Evolutionary conservation across 2,888 invertebrate genomes (phyloP).

Genomic region (Nephrotoma flavescens): DNA sequence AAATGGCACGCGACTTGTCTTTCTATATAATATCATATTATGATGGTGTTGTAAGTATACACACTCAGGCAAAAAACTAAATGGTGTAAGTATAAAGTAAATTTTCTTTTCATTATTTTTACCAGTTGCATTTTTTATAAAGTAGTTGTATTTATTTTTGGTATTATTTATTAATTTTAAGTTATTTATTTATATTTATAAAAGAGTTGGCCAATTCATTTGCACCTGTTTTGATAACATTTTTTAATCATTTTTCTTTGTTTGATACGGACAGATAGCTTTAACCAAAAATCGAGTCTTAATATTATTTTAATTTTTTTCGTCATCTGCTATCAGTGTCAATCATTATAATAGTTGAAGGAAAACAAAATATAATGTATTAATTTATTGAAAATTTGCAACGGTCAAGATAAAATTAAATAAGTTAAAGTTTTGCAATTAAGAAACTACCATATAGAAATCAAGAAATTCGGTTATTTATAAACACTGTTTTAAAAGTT

Average conservation of each 20-base stretch:
- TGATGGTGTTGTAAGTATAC: background rate
- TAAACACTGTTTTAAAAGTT: too few relatives aligned
- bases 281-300: background rate
- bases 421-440: too few relatives aligned
- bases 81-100: background rate
- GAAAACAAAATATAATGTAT: too few relatives aligned
- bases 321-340: background rate
- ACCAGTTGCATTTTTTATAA: background rate
- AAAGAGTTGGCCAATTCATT: background rate
- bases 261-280: background rate
- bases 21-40: background rate
- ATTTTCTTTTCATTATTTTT: background rate
- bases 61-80: background rate
- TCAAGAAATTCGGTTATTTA: too few relatives aligned
- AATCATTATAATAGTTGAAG: background rate
- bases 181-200: background rate
- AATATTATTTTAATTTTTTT: background rate
- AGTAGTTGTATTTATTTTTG: background rate
- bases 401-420: too few relatives aligned
- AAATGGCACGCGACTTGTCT: slow-evolving; percentile 4
- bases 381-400: too few relatives aligned
- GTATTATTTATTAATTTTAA: background rate
- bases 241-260: background rate
- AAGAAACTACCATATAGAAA: too few relatives aligned
- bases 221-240: background rate